Conservation (phyloP, 2,797 vertebrate species). For the Enteromius fasciolatus region DNA sequence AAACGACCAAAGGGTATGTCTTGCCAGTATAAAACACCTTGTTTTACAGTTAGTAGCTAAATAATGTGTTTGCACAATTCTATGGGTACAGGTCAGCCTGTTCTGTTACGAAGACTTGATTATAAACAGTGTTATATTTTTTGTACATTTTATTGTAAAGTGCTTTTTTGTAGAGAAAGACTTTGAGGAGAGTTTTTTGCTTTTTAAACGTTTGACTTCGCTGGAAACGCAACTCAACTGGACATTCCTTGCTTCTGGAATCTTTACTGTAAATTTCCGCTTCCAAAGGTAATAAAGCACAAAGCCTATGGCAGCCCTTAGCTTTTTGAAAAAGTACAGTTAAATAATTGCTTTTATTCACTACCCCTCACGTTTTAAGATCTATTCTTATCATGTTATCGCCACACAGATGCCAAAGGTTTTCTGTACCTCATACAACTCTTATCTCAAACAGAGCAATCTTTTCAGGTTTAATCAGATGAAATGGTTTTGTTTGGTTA, state of each 20-base stretch:
- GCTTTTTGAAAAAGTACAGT: not conserved
- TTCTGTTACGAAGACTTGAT: constrained; percentile 60
- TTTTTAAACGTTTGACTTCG: constrained; percentile 40
- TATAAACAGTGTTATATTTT: constrained; percentile 68
- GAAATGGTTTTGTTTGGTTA: constrained; percentile 25
- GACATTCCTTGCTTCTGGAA: constrained; percentile 24
- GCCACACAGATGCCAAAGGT: constrained; percentile 47
- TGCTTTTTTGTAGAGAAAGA: constrained; percentile 63
- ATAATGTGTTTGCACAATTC: constrained; percentile 64
- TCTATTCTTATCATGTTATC: constrained; percentile 28
- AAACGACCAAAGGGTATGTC: constrained; percentile 61
- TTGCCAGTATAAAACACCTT: constrained; percentile 60
- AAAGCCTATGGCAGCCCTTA: constrained; percentile 29
- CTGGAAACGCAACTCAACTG: constrained; percentile 21
- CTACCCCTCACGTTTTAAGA: not conserved
- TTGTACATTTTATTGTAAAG: constrained; percentile 65
- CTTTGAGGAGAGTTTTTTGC: constrained; percentile 42
- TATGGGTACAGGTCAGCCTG: constrained; percentile 58
- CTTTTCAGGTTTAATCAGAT: constrained; percentile 28
- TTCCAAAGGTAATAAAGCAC: constrained; percentile 57
- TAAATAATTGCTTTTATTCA: constrained; percentile 8
- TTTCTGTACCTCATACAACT: constrained; percentile 25
- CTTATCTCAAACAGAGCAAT: constrained; percentile 24
- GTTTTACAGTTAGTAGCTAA: constrained; percentile 63
- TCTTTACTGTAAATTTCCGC: constrained; percentile 9